Evolutionary conservation across 2,797 vertebrate species (phyloP), one percentile per base, ranked within the genome.

Genomic region (Coregonus ussuriensis): DNA sequence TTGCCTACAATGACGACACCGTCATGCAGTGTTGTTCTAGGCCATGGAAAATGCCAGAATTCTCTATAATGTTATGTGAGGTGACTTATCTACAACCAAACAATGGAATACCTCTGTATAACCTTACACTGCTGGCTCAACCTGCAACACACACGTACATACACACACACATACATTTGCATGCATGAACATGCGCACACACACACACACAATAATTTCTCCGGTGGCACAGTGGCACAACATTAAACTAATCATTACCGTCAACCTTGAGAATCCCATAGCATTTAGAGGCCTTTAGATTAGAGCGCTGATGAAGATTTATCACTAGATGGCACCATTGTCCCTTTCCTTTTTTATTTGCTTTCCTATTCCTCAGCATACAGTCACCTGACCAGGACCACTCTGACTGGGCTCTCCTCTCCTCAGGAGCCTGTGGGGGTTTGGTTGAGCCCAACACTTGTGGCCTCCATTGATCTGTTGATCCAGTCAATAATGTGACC

Each of bases 261-360:
- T 87, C 85, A 84, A 76, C 74, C 82, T 84, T 82, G 86, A 84
- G 85, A 83, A 82, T 78, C 83, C 77, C 77, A 77, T 11, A 62
- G 74, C 54, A 59, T 62, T 35, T 81, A 80, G 74, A 79, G 84
- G 65, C 2, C 29, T 35, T 35, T 25, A 37, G 35, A 74, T 73
- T 71, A 68, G 18, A 71, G 52, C 16, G 21, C 77, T 81, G 79
- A 88, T 87, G 78, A 80, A 65, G 80, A 82, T 79, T 7, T 80
- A 85, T 88, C 93, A 91, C 93, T 92, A 93, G 93, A 92, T 93
- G 92, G 91, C 92, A 83, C 56, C 80, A 79, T 90, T 77, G 41
- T 76, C 82, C 85, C 85, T 90, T 47, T 91, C 88, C 81, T 88
- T 90, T 83, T 85, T 11, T 74, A 86, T 89, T 87, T 80, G 11